Conservation (phyloP, 2,113 vertebrate genomes). For the Phocoena phocoena region DNA sequence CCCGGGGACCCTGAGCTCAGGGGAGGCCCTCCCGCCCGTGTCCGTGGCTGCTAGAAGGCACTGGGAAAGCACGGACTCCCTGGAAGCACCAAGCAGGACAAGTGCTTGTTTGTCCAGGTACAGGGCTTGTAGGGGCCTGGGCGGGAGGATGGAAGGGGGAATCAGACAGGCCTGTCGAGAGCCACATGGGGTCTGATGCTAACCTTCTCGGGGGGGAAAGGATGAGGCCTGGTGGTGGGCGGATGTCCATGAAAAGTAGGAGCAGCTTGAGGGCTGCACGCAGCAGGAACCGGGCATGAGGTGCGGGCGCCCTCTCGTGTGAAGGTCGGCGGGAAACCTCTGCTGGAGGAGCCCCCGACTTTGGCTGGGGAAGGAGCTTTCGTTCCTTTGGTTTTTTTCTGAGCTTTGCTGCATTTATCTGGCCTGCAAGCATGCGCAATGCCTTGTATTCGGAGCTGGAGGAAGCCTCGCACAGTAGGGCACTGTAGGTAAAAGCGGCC, state of each 20-base stretch:
- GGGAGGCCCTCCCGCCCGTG: too few species aligned
- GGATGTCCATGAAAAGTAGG: accelerated
- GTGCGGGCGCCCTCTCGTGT: neutral
- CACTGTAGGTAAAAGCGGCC: neutral
- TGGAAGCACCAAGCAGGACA: neutral
- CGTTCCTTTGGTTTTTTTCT: too few species aligned
- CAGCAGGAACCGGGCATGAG: neutral
- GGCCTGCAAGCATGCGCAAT: too few species aligned
- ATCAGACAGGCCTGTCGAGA: neutral
- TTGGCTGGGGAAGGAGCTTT: neutral
- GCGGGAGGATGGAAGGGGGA: accelerated
- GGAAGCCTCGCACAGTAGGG: too few species aligned
- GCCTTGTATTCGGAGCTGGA: too few species aligned
- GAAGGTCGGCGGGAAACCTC: neutral
- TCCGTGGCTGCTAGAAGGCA: neutral
- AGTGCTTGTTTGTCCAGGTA: neutral
- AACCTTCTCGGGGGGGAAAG: neutral
- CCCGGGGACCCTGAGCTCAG: neutral
- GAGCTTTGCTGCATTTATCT: too few species aligned
- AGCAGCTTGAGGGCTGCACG: neutral
- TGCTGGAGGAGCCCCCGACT: neutral
- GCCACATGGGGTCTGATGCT: accelerated
- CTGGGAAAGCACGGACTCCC: neutral
- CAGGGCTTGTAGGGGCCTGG: too few species aligned
- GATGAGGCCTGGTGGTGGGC: neutral